Evolutionary conservation across 2,888 invertebrate genomes (phyloP), one percentile per base, ranked within the genome.

Genomic region (Drosophila barbarae): DNA sequence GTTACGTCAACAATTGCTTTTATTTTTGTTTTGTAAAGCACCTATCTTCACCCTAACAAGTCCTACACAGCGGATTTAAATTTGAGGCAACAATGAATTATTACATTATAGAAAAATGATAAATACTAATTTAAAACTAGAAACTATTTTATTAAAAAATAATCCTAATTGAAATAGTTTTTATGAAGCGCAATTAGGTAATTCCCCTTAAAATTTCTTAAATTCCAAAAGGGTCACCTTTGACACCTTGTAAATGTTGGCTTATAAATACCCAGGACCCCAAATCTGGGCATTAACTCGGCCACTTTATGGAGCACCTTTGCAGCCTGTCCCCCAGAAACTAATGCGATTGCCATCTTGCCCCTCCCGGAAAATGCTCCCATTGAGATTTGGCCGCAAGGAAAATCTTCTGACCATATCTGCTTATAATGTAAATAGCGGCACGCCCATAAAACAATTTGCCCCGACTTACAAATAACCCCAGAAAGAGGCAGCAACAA

Each of bases 371-470:
- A 46, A 36, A 64, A 35, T 61, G 30, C 18, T 23, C 35, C 69
- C 69, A 52, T 42, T 44, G 69, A 46, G 60, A 58, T 34, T 32
- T 15, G 39, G 51, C 67, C 59, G 36, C 41, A 42, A 42, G 23
- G 51, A 64, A 32, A 36, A 52, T 52, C 41, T 52, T 42, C 46
- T 51, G 28, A 38, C 47, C 52, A 49, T 69, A 68, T 69, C 67
- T 60, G 52, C 65, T 63, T 63, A 69, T 68, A 68, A 69, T 68
- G 69, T 69, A 49, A 68, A 60, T 60, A 69, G 73, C 82, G 64
- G 57, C 67, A 76, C 57, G 58, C 79, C 84, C 82, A 78, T 80
- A 71, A 76, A 79, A 76, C 74, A 82, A 84, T 82, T 79, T 84
- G 72, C 60, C 57, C 59, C 70, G 68, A 42, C 70, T 69, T 70